A percentile compares a stretch with the other conserved stretches of the same genome.
phyloP scores from a whole-genome alignment of 37 sponge, comb jelly and placozoan species.

The Lycopodina hypogea region DNA sequence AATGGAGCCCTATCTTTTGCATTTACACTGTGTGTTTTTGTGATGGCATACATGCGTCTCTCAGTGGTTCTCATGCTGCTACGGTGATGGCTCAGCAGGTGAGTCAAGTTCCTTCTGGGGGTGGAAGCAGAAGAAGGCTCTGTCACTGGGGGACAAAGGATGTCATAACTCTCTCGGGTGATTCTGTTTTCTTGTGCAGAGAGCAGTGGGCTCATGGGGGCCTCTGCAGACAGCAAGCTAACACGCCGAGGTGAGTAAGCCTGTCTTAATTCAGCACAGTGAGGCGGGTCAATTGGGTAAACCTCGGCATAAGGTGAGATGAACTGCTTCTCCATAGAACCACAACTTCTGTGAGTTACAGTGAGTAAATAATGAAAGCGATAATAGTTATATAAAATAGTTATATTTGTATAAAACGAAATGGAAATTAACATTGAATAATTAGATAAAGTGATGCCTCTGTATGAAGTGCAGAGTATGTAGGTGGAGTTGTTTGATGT shows the following conservation, averaged over 20 bases:
- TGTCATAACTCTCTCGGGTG: slow-evolving; percentile 20
- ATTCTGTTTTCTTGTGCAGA: slow-evolving; percentile 5
- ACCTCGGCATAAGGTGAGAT: slow-evolving; percentile 20
- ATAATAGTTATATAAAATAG: too few species aligned
- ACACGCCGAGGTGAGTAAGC: not conserved
- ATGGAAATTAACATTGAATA: too few species aligned
- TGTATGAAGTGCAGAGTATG: too few species aligned
- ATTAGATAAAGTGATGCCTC: too few species aligned
- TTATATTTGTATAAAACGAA: too few species aligned
- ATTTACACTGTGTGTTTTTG: not conserved
- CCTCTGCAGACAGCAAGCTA: not conserved
- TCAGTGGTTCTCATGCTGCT: not conserved
- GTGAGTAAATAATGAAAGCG: too few species aligned
- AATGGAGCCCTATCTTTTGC: not conserved
- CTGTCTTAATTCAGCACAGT: not conserved
- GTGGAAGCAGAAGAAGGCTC: not conserved
- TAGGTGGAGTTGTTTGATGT: too few species aligned
- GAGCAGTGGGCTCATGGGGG: slow-evolving; percentile 11
- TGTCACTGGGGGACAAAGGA: slow-evolving; percentile 3
- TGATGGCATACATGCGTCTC: not conserved
- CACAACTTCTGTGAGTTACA: too few species aligned
- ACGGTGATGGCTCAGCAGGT: not conserved
- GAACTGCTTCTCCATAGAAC: not conserved
- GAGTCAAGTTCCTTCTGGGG: not conserved
- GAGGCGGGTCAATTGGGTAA: not conserved